These are phyloP conservation scores for Brenthis daphne DNA, from an alignment of 2,888 invertebrate species.

Conservation along the genomic window DNA sequence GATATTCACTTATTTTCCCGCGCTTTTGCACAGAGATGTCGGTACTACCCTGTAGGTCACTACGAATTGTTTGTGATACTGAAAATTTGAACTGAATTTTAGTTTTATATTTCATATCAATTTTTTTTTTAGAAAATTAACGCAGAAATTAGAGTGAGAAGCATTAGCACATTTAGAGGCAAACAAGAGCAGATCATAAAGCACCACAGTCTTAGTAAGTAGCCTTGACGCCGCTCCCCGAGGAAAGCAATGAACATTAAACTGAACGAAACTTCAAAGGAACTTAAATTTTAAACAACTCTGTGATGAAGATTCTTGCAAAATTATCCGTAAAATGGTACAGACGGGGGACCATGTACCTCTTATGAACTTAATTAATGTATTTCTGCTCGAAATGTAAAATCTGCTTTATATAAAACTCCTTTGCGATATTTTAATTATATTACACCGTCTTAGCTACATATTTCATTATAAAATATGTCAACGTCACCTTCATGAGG, in stretches of 20 bases:
- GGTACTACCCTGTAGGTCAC: too few relatives aligned
- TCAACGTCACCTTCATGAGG: too few relatives aligned
- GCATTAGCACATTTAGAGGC: conserved; percentile 40
- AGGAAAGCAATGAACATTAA: conserved; percentile 44
- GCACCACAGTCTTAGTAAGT: conserved; percentile 45
- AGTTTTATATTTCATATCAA: too few relatives aligned
- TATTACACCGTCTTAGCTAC: conserved; percentile 7
- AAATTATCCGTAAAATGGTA: conserved; percentile 54
- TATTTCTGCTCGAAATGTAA: conserved; percentile 28
- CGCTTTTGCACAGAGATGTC: too few relatives aligned
- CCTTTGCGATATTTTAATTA: conserved; percentile 22
- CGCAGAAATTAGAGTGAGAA: conserved; percentile 39
- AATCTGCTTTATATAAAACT: conserved; percentile 31
- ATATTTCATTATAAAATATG: conserved; percentile 2
- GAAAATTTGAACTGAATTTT: too few relatives aligned
- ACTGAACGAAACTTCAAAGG: conserved; percentile 43
- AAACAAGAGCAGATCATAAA: conserved; percentile 50
- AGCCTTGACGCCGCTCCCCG: conserved; percentile 43
- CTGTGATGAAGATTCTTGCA: conserved; percentile 47
- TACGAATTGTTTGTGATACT: too few relatives aligned
- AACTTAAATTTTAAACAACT: conserved; percentile 45
- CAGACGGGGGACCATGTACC: conserved; percentile 32
- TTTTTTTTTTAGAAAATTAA: background rate
- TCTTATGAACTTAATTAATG: conserved; percentile 36
- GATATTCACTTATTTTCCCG: too few relatives aligned